phyloP scores from a whole-genome alignment of 2,113 vertebrate species.

The Philantomba maxwellii region DNA sequence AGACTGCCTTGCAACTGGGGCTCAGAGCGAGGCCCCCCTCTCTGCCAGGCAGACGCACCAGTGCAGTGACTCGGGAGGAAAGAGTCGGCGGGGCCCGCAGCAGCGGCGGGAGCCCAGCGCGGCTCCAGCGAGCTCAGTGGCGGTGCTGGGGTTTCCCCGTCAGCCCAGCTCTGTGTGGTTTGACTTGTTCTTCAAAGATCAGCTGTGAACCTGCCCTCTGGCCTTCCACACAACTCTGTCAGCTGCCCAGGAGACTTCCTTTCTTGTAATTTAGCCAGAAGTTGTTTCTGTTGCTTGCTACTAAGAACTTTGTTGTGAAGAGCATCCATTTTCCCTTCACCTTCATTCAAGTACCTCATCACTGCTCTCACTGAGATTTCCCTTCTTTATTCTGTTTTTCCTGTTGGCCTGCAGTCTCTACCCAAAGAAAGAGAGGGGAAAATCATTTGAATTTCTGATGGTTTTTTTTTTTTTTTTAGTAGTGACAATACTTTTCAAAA shows the following conservation, averaged over 20 bases:
- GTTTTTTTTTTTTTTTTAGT: background rate
- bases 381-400: background rate
- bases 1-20: background rate
- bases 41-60: background rate
- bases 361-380: too few species aligned
- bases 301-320: background rate
- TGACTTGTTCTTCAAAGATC: background rate
- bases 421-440: background rate
- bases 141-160: fast-evolving
- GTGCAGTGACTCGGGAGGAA: background rate
- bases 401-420: background rate
- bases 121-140: background rate
- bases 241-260: background rate
- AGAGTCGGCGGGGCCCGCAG: background rate
- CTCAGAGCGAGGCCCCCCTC: background rate
- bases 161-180: background rate
- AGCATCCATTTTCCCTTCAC: background rate
- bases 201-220: background rate
- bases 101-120: fast-evolving
- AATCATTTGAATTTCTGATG: background rate
- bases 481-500: background rate
- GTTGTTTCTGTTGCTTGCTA: background rate
- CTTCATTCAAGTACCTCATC: background rate
- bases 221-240: background rate
- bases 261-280: background rate